These are phyloP conservation scores for Spatula versicolor DNA, from an alignment of 2,797 vertebrate genomes.

Conservation along the genomic window DNA sequence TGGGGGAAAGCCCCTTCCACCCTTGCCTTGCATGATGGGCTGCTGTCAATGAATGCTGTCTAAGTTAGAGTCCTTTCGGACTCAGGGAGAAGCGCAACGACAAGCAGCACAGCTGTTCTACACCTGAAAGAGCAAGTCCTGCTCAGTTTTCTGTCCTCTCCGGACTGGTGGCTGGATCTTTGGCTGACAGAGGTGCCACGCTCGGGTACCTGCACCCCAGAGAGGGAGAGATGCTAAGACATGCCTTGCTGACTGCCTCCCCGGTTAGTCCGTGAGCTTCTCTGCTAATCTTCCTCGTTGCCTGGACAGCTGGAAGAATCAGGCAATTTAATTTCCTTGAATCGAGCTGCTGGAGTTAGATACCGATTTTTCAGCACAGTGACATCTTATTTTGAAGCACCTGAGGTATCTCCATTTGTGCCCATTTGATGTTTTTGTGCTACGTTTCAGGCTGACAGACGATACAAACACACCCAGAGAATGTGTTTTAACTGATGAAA, in stretches of 20 bases:
- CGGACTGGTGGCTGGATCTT: not conserved
- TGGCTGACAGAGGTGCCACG: not conserved
- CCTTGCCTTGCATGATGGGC: fast-evolving
- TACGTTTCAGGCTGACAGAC: conserved; percentile 18
- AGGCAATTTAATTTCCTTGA: conserved; percentile 31
- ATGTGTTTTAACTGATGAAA: conserved; percentile 24
- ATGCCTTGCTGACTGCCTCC: not conserved
- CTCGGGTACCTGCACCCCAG: not conserved
- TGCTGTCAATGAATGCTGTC: not conserved
- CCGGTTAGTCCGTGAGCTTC: not conserved
- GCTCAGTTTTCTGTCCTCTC: not conserved
- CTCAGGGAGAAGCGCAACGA: not conserved
- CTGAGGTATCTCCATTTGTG: conserved; percentile 27
- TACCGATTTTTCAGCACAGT: conserved; percentile 38
- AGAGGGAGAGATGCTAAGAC: not conserved
- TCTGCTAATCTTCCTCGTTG: not conserved
- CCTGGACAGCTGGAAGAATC: not conserved
- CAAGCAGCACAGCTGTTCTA: not conserved
- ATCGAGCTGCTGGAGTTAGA: not conserved
- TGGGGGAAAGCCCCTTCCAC: not conserved
- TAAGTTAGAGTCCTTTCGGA: not conserved
- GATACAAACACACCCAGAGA: not conserved
- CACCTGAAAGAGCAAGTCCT: not conserved
- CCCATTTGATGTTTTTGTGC: conserved; percentile 7
- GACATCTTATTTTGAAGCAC: conserved; percentile 50